These are phyloP conservation scores for Diaprepes abbreviatus DNA, from an alignment of 2,888 invertebrate genomes.

Conservation along the genomic window DNA sequence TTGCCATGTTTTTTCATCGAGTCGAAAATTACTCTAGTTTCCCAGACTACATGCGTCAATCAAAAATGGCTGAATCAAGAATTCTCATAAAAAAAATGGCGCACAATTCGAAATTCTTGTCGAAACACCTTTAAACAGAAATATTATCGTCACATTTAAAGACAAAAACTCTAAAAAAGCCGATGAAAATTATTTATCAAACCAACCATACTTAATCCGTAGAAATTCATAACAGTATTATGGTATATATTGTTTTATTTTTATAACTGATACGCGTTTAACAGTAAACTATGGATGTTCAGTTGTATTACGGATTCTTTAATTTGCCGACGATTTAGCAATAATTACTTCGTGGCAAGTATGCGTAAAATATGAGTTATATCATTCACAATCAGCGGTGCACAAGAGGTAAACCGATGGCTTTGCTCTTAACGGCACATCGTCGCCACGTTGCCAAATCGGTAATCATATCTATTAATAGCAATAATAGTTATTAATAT, in stretches of 20 bases:
- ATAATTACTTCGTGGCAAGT: constrained; percentile 49
- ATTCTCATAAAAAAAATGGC: too few species aligned
- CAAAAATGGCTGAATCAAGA: too few species aligned
- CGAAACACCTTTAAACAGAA: too few species aligned
- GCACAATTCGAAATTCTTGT: too few species aligned
- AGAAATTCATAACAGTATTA: constrained; percentile 33
- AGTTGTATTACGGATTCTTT: constrained; percentile 48
- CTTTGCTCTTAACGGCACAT: constrained; percentile 66
- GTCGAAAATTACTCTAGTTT: too few species aligned
- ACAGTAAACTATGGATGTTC: constrained; percentile 48
- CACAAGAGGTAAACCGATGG: constrained; percentile 63
- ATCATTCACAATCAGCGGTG: constrained; percentile 54
- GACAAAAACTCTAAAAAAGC: too few species aligned
- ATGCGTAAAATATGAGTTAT: constrained; percentile 54
- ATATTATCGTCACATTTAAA: too few species aligned
- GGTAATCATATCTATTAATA: neutral
- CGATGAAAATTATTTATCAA: too few species aligned
- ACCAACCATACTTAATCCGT: neutral
- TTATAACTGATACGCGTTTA: constrained; percentile 38
- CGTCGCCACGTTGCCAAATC: constrained; percentile 31
- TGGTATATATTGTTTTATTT: constrained; percentile 42
- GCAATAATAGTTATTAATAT: too few species aligned
- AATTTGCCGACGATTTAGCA: constrained; percentile 48
- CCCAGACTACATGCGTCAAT: too few species aligned
- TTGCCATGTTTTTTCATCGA: too few species aligned